Evolutionary conservation across 2,113 vertebrate species (phyloP).

Genomic region (Psettodes erumei): DNA sequence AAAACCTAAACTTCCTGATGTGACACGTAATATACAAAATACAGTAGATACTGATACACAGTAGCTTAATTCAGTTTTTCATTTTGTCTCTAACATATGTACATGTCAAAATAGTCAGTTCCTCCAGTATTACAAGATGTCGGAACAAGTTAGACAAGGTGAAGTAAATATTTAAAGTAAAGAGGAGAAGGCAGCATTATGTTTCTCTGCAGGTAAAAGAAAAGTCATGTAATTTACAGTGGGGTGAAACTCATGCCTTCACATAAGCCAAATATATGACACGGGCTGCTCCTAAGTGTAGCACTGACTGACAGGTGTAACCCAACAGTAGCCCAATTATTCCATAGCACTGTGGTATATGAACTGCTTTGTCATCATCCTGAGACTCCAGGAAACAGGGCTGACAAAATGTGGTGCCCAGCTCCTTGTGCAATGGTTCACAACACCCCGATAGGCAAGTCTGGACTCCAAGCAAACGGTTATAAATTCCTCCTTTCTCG

Average conservation of each 20-base stretch:
- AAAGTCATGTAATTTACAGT: neutral
- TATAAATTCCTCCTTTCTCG: too few species aligned
- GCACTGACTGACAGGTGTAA: slow-evolving; percentile 38
- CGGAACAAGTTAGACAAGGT: neutral
- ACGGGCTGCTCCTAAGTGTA: slow-evolving; percentile 5
- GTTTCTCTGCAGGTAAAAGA: neutral
- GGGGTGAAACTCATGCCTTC: slow-evolving; percentile 1
- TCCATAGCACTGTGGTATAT: slow-evolving; percentile 22
- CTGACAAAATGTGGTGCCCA: slow-evolving; percentile 17
- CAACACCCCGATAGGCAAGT: slow-evolving; percentile 14
- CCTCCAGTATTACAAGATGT: neutral
- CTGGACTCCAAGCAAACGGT: too few species aligned
- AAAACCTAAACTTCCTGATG: neutral
- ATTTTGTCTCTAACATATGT: too few species aligned
- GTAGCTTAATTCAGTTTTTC: neutral
- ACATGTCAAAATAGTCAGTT: neutral
- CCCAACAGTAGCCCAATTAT: slow-evolving; percentile 46
- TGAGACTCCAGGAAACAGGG: slow-evolving; percentile 30
- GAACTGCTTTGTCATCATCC: slow-evolving; percentile 41
- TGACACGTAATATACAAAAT: too few species aligned
- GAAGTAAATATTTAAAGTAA: neutral
- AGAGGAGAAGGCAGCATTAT: neutral
- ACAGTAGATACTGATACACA: neutral
- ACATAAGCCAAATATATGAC: slow-evolving; percentile 19
- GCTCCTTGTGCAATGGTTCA: slow-evolving; percentile 10